Base-by-base conservation (phyloP, 2,888 invertebrate species). In the Microplitis manilae region DNA sequence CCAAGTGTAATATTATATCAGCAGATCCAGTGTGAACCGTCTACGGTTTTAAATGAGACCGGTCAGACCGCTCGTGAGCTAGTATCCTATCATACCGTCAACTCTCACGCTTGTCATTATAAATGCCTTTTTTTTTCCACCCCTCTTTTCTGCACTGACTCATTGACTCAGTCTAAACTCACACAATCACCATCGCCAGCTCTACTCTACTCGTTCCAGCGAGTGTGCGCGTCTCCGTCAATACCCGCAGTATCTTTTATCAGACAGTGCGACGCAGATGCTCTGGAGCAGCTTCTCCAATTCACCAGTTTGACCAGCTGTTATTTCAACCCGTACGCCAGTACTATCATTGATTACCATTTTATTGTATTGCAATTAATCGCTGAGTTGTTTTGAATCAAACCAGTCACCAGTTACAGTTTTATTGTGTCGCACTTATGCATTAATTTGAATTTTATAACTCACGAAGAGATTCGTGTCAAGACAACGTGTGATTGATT, bases 191-290 rank as follows among this genome's bases (percentile, higher is more conserved):
- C 62, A 50, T 50, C 50, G 13, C 50, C 50, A 50, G 50, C 13
- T 50, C 50, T 13, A 13, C 13, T 20, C 20, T 20, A 50, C 15
- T 41, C n/a, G 68, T 73, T 79, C 79, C 79, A 79, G 79, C 39
- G 76, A 77, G 76, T 73, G 73, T 74, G 77, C 79, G 79, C 77
- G 73, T 77, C 38, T 75, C 65, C 41, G 38, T 17, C 15, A 62
- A 41, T 50, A 68, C 59, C 70, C 62, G 68, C 81, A 81, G 81
- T 82, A 77, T 73, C 77, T 73, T 77, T 68, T 77, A 81, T 79
- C 78, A 81, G 73, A 79, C 69, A 40, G 77, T 75, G 69, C 74
- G 71, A 82, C 74, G 73, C 79, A 77, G 79, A 79, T 79, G 77
- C 77, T 60, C 64, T 64, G 68, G 60, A 64, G 41, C 39, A 59